phyloP scores from a whole-genome alignment of 2,797 vertebrate genomes.

The Manis javanica region DNA sequence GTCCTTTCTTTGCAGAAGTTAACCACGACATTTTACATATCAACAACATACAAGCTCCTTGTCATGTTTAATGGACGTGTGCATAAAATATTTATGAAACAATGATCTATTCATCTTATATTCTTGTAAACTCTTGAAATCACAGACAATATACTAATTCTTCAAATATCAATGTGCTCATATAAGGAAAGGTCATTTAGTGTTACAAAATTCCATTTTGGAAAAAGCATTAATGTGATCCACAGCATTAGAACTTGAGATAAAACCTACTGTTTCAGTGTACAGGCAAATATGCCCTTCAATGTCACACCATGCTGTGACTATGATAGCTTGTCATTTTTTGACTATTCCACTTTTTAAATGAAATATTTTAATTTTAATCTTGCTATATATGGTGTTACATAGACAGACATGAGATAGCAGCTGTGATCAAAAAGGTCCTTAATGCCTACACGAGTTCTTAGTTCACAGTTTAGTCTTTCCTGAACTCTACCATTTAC shows the following conservation, averaged over 20 bases:
- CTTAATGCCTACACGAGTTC: not conserved
- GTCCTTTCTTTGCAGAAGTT: not conserved
- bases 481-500: not conserved
- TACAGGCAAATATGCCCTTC: not conserved
- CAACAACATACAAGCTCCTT: not conserved
- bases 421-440: not conserved
- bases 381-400: not conserved
- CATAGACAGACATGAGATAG: not conserved
- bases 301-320: not conserved
- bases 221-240: not conserved
- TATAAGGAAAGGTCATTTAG: not conserved
- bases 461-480: not conserved
- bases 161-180: not conserved
- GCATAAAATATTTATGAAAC: not conserved
- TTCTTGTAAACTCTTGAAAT: not conserved
- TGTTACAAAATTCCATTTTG: not conserved
- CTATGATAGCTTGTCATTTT: not conserved
- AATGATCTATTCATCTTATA: not conserved
- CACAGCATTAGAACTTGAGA: not conserved
- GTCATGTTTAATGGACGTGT: not conserved
- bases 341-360: not conserved
- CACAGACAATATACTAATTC: not conserved
- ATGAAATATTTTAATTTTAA: constrained; percentile 21
- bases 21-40: not conserved
- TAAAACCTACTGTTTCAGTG: not conserved